Conservation (phyloP, 2,797 vertebrate species). For the Euthynnus affinis region DNA sequence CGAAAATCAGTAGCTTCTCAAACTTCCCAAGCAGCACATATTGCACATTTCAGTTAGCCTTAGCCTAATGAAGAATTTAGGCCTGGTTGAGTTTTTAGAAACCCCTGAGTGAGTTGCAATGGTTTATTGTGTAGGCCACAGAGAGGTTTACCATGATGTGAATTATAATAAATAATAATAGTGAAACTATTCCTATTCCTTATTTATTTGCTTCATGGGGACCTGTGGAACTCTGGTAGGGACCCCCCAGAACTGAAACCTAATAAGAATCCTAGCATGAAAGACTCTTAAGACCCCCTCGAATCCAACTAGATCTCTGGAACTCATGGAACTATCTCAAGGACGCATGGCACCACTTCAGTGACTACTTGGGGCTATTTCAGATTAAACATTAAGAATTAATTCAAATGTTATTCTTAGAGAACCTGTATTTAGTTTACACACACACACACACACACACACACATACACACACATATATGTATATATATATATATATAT, state of each 20-base stretch:
- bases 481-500: no score
- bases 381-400: no score
- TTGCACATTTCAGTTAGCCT: not conserved
- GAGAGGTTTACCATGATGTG: no score
- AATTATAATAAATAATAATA: not conserved
- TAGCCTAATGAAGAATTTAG: not conserved
- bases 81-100: no score
- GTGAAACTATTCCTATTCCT: not conserved
- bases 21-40: constrained; percentile 10
- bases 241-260: not conserved
- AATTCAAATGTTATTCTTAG: no score
- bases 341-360: not conserved
- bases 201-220: not conserved
- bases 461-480: no score
- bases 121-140: not conserved
- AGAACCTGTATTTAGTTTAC: no score
- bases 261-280: not conserved
- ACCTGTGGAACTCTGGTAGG: no score
- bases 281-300: not conserved
- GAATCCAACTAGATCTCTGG: not conserved
- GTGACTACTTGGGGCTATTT: no score
- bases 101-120: no score
- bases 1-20: constrained; percentile 11
- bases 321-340: not conserved
- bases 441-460: no score